Base-by-base conservation (phyloP, 1,140 invertebrate genomes). In the Lasaia peninsularis region DNA sequence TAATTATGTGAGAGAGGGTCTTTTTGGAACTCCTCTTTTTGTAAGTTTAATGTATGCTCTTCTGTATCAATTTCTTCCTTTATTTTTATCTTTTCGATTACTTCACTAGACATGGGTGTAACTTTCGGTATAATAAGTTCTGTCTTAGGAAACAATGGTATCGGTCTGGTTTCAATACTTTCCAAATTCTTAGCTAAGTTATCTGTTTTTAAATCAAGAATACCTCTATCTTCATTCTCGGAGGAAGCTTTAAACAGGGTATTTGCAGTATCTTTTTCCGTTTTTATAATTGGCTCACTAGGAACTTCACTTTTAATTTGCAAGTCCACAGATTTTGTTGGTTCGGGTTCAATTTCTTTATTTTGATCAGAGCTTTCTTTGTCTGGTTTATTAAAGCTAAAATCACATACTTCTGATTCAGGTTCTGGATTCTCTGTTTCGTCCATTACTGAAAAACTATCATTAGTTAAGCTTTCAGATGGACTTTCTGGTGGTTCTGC, bases 391-490 rank as follows among this genome's bases (percentile, higher is more conserved):
- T 65, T 80, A 65, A 84, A 67, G 80, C 82, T 78, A 84, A 84
- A 74, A 73, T 92, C 87, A 79, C 90, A 80, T 63, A 89, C 73
- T 84, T 92, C 91, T 72, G 90, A 80, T 82, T 94, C 90, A 75
- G 91, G 86, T 60, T 93, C 91, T 56, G 80, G 86, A 77, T 83
- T 91, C 70, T 95, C 94, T 7, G 90, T 92, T 69, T 95, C 95
- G 78, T 96, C 95, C 82, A 94, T 93, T 21, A 94, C 92, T 16
- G 94, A 93, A 65, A 94, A 94, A 55, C 94, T 95, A 73, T 96
- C 95, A 48, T 95, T 94, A 18, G 94, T 95, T 44, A 95, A 90
- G 72, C 94, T 96, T 76, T 94, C 94, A 14, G 94, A 93, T 9
- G 95, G 95, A 86, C 95, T 96, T 60, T 94, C 92, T 16, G 91